These are phyloP conservation scores for Papilio aristodemus DNA, from an alignment of 1,140 invertebrate species.

Conservation along the genomic window DNA sequence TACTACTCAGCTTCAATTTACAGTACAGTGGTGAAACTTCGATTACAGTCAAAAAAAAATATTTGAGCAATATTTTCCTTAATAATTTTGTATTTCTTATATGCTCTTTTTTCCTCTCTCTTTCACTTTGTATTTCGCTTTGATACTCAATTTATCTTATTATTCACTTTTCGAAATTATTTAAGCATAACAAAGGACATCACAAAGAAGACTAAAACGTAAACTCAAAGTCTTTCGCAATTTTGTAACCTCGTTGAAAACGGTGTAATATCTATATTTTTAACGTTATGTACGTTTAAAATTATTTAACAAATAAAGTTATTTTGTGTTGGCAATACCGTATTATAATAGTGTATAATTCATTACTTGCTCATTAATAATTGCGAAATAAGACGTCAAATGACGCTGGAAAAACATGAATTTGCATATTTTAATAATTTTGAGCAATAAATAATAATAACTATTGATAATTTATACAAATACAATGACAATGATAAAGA, in stretches of 20 bases:
- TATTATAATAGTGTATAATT: not conserved
- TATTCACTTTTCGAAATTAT: not conserved
- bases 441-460: slow-evolving; percentile 7
- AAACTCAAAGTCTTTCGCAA: no score
- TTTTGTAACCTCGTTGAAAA: not conserved
- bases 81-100: no score
- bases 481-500: not conserved
- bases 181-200: no score
- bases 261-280: not conserved
- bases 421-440: slow-evolving; percentile 8
- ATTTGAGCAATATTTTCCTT: no score
- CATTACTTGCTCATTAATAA: not conserved
- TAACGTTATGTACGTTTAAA: not conserved
- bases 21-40: no score
- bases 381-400: not conserved
- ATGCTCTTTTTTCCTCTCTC: no score
- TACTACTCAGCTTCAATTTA: no score
- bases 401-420: not conserved
- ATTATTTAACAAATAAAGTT: not conserved
- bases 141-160: not conserved
- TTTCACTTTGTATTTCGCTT: not conserved
- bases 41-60: no score
- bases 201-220: no score
- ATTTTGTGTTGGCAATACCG: not conserved
- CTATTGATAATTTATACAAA: slow-evolving; percentile 16